Evolutionary conservation across 92 coral and sea anemone genomes (phyloP), one percentile per base, ranked within the genome.

Genomic region (Porites rus): DNA sequence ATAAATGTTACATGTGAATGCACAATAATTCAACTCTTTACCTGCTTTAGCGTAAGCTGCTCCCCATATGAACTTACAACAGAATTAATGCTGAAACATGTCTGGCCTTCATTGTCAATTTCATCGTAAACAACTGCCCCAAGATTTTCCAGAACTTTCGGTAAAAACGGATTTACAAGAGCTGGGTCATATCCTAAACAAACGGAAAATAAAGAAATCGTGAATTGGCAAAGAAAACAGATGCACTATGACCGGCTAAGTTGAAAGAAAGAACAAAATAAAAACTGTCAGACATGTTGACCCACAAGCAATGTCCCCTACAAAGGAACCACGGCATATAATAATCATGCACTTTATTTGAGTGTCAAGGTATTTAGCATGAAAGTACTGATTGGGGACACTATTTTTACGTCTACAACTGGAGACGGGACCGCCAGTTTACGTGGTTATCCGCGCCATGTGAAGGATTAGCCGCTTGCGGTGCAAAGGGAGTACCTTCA

Each of bases 161-260:
- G 92, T 65, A 97, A 88, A 83, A 95, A 95, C 46, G 98, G 99
- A 67, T 97, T 97, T 28, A 97, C 99, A 78, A 97, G 98, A 8
- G 93, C 95, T 76, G 99, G 99, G 77, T 97, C 97, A 84, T 97
- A 96, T 51, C 99, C 99, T 97, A 68, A 12, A 21, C 9, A 67
- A 38, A 64, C 9, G 24, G 54, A 74, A 69, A 25, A 12, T 38
- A 77, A 1, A 14, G 52, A 9, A n/a, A 38, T 17, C n/a, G 10
- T n/a, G 4, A 54, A 22, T 69, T 25, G 46, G 22, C 1, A 51
- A 73, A 28, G 46, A 25, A 60, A 8, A 13, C 10, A 25, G 50
- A 50, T 4, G 46, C 46, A 38, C 46, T 38, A 0, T 4, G 46
- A 38, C 5, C 0, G 7, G 7, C 7, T 0, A 38, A 0, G 46